Conservation (phyloP, 2,888 invertebrate species). For the Syritta pipiens region DNA sequence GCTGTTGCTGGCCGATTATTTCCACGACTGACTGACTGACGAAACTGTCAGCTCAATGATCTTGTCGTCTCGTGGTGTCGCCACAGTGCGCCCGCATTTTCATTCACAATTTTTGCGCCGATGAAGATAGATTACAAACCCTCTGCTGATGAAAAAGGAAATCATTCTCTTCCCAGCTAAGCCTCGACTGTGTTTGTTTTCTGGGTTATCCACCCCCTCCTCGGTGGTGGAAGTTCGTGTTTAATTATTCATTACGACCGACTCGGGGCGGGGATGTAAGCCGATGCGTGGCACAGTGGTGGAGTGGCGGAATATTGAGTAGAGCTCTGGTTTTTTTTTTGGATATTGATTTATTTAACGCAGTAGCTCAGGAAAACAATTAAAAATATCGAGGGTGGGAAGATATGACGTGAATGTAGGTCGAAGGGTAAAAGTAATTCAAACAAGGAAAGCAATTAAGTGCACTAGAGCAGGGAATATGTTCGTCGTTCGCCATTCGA, state of each 20-base stretch:
- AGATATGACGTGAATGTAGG: slow-evolving; percentile 47
- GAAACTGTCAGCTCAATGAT: slow-evolving; percentile 44
- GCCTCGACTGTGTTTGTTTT: slow-evolving; percentile 32
- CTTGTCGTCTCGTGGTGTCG: not conserved
- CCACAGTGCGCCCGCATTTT: slow-evolving; percentile 53
- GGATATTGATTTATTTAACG: slow-evolving; percentile 60
- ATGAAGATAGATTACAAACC: slow-evolving; percentile 63
- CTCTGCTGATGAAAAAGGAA: slow-evolving; percentile 45
- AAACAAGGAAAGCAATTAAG: slow-evolving; percentile 56
- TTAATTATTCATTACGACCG: slow-evolving; percentile 52
- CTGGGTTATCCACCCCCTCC: not conserved
- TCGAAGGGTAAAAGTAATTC: slow-evolving; percentile 52
- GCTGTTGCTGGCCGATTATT: slow-evolving; percentile 48
- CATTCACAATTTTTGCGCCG: slow-evolving; percentile 54
- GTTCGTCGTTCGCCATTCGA: slow-evolving; percentile 32
- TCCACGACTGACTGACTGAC: slow-evolving; percentile 50
- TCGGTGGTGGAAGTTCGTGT: slow-evolving; percentile 49
- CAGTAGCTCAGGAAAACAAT: slow-evolving; percentile 59
- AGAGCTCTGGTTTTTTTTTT: slow-evolving; percentile 14
- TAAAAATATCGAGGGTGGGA: slow-evolving; percentile 49
- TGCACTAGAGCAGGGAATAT: slow-evolving; percentile 42
- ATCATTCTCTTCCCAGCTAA: slow-evolving; percentile 42
- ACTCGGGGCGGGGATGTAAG: not conserved
- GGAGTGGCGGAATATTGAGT: not conserved
- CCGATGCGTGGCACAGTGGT: not conserved